A percentile compares a stretch with the other conserved stretches of the same genome.
Conservation (phyloP, 2,888 invertebrate genomes). For the Euproctis similis region DNA sequence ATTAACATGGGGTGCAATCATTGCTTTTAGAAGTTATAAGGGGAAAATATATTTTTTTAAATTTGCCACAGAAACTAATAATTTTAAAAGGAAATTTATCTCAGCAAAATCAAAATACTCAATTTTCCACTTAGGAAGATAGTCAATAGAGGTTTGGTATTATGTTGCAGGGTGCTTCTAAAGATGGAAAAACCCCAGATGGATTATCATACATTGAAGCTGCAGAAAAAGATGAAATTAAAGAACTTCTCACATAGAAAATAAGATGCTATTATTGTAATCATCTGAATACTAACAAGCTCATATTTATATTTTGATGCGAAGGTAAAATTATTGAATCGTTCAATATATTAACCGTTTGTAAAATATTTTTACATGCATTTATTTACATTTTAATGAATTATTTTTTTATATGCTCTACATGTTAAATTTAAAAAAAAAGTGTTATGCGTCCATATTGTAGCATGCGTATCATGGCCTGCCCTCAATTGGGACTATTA, state of each 20-base stretch:
- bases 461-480: constrained; percentile 44
- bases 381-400: constrained; percentile 67
- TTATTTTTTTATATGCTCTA: constrained; percentile 71
- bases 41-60: too few species aligned
- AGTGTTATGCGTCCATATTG: constrained; percentile 62
- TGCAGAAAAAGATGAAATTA: constrained; percentile 94
- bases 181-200: constrained; percentile 89
- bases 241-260: constrained; percentile 78
- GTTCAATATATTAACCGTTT: constrained; percentile 42
- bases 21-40: too few species aligned
- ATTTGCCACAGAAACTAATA: too few species aligned
- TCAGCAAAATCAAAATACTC: too few species aligned
- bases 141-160: too few species aligned
- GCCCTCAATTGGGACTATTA: constrained; percentile 16
- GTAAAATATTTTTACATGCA: constrained; percentile 69
- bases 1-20: too few species aligned
- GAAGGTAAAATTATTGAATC: constrained; percentile 45
- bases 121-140: too few species aligned
- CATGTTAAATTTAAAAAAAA: constrained; percentile 42
- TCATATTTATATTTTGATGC: constrained; percentile 50
- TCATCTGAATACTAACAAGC: constrained; percentile 19
- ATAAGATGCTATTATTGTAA: constrained; percentile 3
- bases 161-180: constrained; percentile 83
- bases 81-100: too few species aligned
- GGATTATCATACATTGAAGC: constrained; percentile 91